Evolutionary conservation across 2,888 invertebrate genomes (phyloP), one percentile per base, ranked within the genome.

Genomic region (Thymelicus acteon): DNA sequence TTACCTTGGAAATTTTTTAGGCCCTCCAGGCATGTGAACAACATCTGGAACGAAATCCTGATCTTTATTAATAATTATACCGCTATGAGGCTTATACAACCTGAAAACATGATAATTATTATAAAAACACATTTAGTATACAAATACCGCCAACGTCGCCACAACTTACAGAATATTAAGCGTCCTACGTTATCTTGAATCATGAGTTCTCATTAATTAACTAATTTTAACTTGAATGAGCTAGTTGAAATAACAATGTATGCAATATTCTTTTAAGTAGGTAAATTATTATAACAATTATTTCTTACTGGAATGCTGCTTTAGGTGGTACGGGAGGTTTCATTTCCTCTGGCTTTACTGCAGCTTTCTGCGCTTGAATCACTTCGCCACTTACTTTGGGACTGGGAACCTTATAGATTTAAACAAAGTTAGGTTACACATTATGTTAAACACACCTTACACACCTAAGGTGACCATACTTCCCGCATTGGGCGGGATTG

Each of bases 351-450:
- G 88, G 84, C 67, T 83, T 87, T 0, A 88, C 86, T 2, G 81
- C 61, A 3, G 92, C 87, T 68, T 82, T 82, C 72, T 86, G 82
- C 0, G 89, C 90, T 74, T 77, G 77, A 54, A 92, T 85, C 1
- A 87, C 78, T 73, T 90, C 91, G 4, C 92, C 93, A 69, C 93
- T 93, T 5, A 82, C 82, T 75, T 83, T 92, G 4, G 93, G 93
- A 74, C 93, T 93, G 0, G 85, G 77, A 8, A 93, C 87, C 93
- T 93, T 58, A 7, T 12, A 44, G 12, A 44, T 12, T 8, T 44
- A 44, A 12, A 10, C 0, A 44, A 44, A 44, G 19, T 19, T 19
- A 19, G 19, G 19, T 19, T 19, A 19, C 19, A 19, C 19, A 19
- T n/a, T n/a, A n/a, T n/a, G n/a, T n/a, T n/a, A n/a, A n/a, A n/a